These are phyloP conservation scores for Oligia strigilis DNA, from an alignment of 2,888 invertebrate species.

Conservation along the genomic window DNA sequence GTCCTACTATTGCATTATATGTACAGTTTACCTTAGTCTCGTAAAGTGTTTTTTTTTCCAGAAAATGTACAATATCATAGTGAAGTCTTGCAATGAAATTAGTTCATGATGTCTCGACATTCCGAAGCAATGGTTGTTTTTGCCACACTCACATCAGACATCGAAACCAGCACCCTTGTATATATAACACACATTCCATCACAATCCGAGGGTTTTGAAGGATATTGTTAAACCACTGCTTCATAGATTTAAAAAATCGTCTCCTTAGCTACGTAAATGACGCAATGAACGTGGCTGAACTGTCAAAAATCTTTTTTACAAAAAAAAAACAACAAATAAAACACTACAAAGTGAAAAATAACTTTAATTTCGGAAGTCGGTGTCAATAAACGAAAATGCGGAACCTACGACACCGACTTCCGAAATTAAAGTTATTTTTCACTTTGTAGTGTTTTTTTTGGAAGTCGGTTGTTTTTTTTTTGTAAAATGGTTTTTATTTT, in stretches of 20 bases:
- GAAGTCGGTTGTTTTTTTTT: no score
- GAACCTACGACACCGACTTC: no score
- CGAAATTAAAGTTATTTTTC: no score
- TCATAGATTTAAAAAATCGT: not conserved
- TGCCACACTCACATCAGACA: not conserved
- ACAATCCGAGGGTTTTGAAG: not conserved
- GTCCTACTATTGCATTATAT: constrained; percentile 2
- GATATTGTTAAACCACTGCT: not conserved
- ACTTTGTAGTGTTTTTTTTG: no score
- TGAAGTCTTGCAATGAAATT: not conserved
- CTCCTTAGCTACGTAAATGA: not conserved
- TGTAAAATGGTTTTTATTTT: no score
- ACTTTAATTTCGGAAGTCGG: no score
- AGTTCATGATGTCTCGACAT: not conserved
- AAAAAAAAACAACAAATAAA: no score
- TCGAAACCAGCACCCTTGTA: not conserved
- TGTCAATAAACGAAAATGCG: no score
- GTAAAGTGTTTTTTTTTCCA: not conserved
- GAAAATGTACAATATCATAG: not conserved
- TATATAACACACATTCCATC: not conserved
- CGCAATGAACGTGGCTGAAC: not conserved
- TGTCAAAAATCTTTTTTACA: not conserved
- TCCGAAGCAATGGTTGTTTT: not conserved
- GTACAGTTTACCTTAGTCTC: constrained; percentile 31
- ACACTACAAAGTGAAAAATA: no score